Conservation (phyloP, 2,888 invertebrate species). For the Diarsia mendica region DNA sequence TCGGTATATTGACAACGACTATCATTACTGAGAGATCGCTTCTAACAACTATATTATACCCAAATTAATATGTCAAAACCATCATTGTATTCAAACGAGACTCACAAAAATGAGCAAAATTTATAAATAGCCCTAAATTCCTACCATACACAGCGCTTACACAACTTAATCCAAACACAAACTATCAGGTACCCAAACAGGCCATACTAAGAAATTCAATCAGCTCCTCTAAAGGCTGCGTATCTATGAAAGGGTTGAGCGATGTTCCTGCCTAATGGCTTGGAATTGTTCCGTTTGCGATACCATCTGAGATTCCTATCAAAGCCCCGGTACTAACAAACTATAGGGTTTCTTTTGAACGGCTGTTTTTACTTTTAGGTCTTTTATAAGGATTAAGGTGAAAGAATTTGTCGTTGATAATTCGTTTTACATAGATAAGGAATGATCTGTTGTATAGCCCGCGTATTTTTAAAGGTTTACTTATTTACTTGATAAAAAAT, state of each 20-base stretch:
- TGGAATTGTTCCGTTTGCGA: constrained; percentile 65
- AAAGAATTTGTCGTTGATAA: constrained; percentile 2
- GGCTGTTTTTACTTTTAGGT: constrained; percentile 17
- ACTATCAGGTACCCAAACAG: constrained; percentile 48
- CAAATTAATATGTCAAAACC: background rate
- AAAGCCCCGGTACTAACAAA: constrained; percentile 42
- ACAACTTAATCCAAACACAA: constrained; percentile 31
- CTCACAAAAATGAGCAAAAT: background rate
- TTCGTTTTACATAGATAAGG: background rate
- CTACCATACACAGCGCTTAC: background rate
- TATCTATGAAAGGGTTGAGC: constrained; percentile 70
- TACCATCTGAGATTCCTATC: constrained; percentile 60
- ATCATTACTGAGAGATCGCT: too few relatives aligned
- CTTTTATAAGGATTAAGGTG: background rate
- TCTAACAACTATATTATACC: too few relatives aligned
- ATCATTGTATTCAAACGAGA: background rate
- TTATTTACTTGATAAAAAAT: background rate
- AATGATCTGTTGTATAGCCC: background rate
- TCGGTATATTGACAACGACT: too few relatives aligned
- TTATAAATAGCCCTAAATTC: background rate
- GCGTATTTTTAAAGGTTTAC: background rate
- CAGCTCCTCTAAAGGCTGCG: constrained; percentile 67
- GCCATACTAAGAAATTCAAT: constrained; percentile 73
- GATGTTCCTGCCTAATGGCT: constrained; percentile 72
- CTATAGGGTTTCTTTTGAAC: constrained; percentile 37